These are phyloP conservation scores for Coluber constrictor DNA, from an alignment of 2,797 vertebrate species.

Conservation along the genomic window DNA sequence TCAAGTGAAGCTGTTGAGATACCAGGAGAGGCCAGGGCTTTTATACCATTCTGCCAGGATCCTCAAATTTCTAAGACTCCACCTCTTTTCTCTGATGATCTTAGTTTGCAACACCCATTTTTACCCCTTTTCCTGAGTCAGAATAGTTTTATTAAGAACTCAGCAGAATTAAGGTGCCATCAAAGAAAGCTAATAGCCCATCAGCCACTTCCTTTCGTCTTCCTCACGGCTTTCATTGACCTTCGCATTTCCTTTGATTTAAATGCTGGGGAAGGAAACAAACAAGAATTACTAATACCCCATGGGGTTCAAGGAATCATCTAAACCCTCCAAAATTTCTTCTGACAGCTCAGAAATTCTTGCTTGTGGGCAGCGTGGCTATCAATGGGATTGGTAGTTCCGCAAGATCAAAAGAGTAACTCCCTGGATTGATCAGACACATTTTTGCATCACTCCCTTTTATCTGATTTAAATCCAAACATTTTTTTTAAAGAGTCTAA, in stretches of 20 bases:
- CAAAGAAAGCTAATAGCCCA: not conserved
- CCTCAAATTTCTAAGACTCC: not conserved
- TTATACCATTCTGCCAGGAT: not conserved
- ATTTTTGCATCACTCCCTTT: not conserved
- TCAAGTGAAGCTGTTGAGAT: not conserved
- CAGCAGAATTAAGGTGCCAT: not conserved
- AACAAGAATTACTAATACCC: not conserved
- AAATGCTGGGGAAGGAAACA: rapidly evolving
- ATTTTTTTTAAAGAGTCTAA: not conserved
- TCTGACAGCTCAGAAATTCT: not conserved
- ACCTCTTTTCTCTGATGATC: not conserved
- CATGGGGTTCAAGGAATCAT: not conserved
- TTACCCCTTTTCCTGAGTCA: not conserved
- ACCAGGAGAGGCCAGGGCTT: not conserved
- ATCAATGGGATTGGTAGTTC: not conserved
- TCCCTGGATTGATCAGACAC: not conserved
- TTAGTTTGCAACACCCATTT: not conserved
- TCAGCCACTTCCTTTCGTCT: not conserved
- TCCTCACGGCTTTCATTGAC: not conserved
- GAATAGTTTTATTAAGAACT: not conserved
- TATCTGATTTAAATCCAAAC: not conserved
- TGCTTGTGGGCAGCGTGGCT: not conserved
- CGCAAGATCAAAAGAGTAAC: not conserved
- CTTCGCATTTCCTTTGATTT: not conserved
- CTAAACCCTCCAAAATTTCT: not conserved